Evolutionary conservation across 2,888 invertebrate species (phyloP), one percentile per base, ranked within the genome.

Genomic region (Muschampia plurimacula): DNA sequence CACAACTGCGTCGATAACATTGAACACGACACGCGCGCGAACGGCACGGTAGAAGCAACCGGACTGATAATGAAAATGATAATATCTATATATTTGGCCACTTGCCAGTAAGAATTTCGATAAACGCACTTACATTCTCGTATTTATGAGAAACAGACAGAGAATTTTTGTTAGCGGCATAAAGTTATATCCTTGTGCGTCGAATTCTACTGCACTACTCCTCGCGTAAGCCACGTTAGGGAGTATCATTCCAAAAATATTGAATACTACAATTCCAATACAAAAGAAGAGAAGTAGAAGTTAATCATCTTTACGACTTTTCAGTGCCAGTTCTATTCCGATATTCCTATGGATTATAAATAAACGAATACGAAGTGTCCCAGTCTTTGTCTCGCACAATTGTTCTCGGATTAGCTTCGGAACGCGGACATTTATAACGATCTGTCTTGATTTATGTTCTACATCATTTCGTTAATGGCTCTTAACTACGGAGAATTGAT

Each of bases 361-460:
- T 67, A 39, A 62, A 69, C 62, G 52, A 69, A 52, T 55, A 63
- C 36, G 55, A 44, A 41, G 64, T n/a, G 36, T 46, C 52, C n/a
- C 49, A 28, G 57, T 32, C 57, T n/a, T 68, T 68, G 72, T 72
- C 49, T 44, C 55, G 44, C 13, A 60, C 41, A 39, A 71, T 72
- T 52, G 60, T 55, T 62, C 72, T 67, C 52, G 67, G 62, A 72
- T 63, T 62, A 44, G 72, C 62, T 65, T 13, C 41, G 67, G 67
- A 67, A 67, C 62, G 72, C 67, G 72, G 72, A 72, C 72, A 41
- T 39, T 52, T 28, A 36, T 13, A 41, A 66, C 49, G n/a, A 67
- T 59, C 60, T 52, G 60, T 15, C 59, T 15, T 63, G 66, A 72
- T 67, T 67, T 72, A 72, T 72, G 55, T 72, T 1, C 41, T 55